Conservation (phyloP, 1,140 invertebrate species). For the Hyles vespertilio region DNA sequence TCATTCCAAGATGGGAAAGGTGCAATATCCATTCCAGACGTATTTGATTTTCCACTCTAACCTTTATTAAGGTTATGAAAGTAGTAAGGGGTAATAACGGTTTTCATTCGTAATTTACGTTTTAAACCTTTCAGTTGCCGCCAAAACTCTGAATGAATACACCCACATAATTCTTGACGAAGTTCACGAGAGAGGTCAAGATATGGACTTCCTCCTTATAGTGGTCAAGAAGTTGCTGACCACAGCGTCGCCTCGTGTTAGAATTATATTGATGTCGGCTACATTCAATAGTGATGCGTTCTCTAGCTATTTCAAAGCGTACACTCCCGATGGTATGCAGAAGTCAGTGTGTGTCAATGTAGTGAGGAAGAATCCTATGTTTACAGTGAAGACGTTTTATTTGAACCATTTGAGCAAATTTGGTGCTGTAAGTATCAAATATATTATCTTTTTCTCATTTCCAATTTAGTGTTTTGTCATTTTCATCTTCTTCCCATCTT, state of each 20-base stretch:
- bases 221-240: slow-evolving; percentile 88
- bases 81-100: not conserved
- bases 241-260: slow-evolving; percentile 82
- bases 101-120: not conserved
- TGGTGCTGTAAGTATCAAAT: slow-evolving; percentile 46
- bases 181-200: slow-evolving; percentile 96
- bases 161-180: slow-evolving; percentile 97
- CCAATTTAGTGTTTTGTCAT: not conserved
- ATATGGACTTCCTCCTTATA: slow-evolving; percentile 94
- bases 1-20: too few species aligned
- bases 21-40: too few species aligned
- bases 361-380: slow-evolving; percentile 67
- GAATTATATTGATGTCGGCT: slow-evolving; percentile 92
- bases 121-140: slow-evolving; percentile 39
- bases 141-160: slow-evolving; percentile 77
- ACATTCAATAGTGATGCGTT: slow-evolving; percentile 87
- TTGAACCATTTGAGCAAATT: slow-evolving; percentile 79
- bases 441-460: slow-evolving; percentile 6
- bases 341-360: slow-evolving; percentile 80
- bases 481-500: too few species aligned
- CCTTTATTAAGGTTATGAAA: too few species aligned
- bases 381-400: slow-evolving; percentile 80
- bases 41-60: too few species aligned
- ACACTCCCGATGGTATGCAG: slow-evolving; percentile 59
- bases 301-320: slow-evolving; percentile 82